phyloP scores from a whole-genome alignment of 2,888 invertebrate genomes.

The Drosophila prolongata region DNA sequence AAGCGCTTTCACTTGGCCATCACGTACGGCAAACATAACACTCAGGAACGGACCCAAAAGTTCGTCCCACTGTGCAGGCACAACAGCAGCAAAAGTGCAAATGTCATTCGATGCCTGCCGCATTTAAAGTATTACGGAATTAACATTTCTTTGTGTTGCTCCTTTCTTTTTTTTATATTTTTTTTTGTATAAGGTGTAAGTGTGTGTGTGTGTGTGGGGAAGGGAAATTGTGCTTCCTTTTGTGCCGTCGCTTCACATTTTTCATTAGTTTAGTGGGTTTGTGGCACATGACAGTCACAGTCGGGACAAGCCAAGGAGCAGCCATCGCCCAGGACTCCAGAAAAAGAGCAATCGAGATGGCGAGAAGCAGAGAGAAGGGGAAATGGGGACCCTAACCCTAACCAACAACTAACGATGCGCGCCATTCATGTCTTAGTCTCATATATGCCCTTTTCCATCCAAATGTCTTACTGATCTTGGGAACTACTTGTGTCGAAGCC shows the following conservation, averaged over 20 bases:
- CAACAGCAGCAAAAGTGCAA: conserved; percentile 78
- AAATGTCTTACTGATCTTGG: conserved; percentile 11
- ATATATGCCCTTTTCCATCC: conserved; percentile 20
- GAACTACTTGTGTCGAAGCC: background rate
- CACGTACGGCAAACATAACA: conserved; percentile 57
- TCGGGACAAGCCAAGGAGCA: conserved; percentile 63
- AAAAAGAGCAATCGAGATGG: conserved; percentile 30
- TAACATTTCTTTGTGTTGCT: conserved; percentile 77
- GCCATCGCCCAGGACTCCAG: conserved; percentile 54
- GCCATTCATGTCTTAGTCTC: conserved; percentile 50
- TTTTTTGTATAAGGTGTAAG: conserved; percentile 33
- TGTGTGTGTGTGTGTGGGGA: conserved; percentile 38
- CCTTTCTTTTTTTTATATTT: conserved; percentile 3
- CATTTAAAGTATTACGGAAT: conserved; percentile 79
- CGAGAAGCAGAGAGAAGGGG: background rate
- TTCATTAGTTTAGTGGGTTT: conserved; percentile 84
- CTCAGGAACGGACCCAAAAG: conserved; percentile 6
- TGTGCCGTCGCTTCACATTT: conserved; percentile 79
- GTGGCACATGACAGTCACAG: conserved; percentile 83
- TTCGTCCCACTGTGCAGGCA: conserved; percentile 67
- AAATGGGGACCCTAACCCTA: conserved; percentile 1
- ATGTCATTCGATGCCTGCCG: conserved; percentile 81
- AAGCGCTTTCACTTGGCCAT: conserved; percentile 68
- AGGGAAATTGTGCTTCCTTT: conserved; percentile 79
- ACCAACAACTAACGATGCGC: conserved; percentile 46